Evolutionary conservation across 2,113 vertebrate genomes (phyloP).

Genomic region (Benitochromis conjunctus): DNA sequence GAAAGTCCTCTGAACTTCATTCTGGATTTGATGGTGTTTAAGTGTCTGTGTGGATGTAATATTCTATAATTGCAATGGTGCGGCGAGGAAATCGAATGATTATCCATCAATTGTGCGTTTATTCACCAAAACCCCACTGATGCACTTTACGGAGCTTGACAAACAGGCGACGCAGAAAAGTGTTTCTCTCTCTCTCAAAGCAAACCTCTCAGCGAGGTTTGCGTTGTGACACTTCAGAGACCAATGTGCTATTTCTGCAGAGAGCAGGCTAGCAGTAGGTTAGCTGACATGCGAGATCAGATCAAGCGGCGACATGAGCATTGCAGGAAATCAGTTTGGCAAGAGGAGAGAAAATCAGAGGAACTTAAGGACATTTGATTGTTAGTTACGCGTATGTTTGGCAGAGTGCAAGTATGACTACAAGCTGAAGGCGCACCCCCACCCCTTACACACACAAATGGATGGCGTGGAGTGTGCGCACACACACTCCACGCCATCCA

Average conservation of each 20-base stretch:
- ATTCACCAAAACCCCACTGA: background rate
- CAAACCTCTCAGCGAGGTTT: background rate
- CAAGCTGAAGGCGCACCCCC: background rate
- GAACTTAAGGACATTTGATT: slow-evolving; percentile 21
- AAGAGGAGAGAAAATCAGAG: slow-evolving; percentile 3
- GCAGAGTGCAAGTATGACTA: background rate
- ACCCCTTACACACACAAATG: background rate
- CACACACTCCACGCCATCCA: slow-evolving; percentile 22
- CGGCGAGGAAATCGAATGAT: background rate
- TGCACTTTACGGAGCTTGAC: background rate
- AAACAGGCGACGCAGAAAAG: background rate
- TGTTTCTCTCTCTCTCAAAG: background rate
- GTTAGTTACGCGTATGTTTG: slow-evolving; percentile 19
- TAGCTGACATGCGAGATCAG: background rate
- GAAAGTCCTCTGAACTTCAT: slow-evolving; percentile 17
- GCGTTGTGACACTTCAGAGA: slow-evolving; percentile 2
- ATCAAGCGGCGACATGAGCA: background rate
- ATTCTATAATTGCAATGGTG: background rate
- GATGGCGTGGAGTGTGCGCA: background rate
- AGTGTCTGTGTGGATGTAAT: background rate
- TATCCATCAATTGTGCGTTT: background rate
- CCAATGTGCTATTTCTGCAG: background rate
- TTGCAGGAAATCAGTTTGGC: slow-evolving; percentile 38
- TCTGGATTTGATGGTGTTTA: background rate
- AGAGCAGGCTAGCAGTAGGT: slow-evolving; percentile 11